A percentile compares a stretch with the other conserved stretches of the same genome.
Evolutionary conservation across 2,113 vertebrate genomes (phyloP).

Genomic region (Engraulis encrasicolus): DNA sequence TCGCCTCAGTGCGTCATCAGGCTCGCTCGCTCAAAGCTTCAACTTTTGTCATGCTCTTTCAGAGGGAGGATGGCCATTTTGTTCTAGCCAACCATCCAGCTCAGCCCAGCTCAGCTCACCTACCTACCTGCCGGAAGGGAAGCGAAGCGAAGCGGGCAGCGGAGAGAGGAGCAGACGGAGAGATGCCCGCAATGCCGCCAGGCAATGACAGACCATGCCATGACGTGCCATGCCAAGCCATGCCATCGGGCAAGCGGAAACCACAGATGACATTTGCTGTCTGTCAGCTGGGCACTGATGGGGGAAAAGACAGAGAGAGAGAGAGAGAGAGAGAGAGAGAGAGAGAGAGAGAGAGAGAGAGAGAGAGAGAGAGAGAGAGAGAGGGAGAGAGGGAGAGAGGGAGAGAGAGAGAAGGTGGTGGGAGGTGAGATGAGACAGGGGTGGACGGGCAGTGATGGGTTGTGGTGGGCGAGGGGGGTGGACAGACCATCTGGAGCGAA

Average conservation of each 20-base stretch:
- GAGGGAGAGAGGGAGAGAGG: background rate
- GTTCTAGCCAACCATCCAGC: too few relatives aligned
- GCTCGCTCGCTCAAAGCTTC: too few relatives aligned
- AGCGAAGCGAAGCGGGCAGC: background rate
- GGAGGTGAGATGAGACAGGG: background rate
- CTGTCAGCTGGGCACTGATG: constrained; percentile 23
- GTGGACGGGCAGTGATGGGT: constrained; percentile 10
- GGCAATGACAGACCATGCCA: background rate
- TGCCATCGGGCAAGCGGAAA: constrained; percentile 11
- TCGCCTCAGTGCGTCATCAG: too few relatives aligned
- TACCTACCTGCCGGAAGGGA: background rate
- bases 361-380: background rate
- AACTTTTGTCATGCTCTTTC: background rate
- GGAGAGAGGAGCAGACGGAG: background rate
- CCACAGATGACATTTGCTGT: constrained; percentile 20
- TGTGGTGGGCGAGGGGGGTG: too few relatives aligned
- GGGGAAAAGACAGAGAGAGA: constrained; percentile 19
- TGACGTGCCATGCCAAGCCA: background rate
- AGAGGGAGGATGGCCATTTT: background rate
- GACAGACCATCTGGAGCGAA: constrained; percentile 44
- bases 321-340: background rate
- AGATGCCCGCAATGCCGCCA: background rate
- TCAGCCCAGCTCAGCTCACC: background rate
- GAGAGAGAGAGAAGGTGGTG: background rate
- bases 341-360: background rate